These are phyloP conservation scores for Coregonus clupeaformis DNA, from an alignment of 2,113 vertebrate genomes.

Conservation along the genomic window DNA sequence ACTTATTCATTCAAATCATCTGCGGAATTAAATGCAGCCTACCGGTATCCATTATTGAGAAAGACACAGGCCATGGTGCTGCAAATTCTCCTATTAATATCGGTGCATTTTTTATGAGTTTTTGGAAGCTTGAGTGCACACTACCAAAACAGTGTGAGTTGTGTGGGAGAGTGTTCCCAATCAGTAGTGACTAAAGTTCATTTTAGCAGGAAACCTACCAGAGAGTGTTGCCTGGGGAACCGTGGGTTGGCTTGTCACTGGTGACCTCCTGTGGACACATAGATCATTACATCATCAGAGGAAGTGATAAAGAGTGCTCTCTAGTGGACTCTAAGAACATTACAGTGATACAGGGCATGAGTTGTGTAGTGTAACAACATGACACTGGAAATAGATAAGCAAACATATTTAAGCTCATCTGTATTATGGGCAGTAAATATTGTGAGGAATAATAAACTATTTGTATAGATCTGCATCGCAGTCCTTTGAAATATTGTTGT, in stretches of 20 bases:
- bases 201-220: slow-evolving; percentile 77
- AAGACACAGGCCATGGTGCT: neutral
- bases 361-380: neutral
- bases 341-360: neutral
- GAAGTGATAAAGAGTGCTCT: slow-evolving; percentile 38
- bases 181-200: slow-evolving; percentile 40
- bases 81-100: slow-evolving; percentile 6
- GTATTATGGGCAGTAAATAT: slow-evolving; percentile 2
- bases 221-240: slow-evolving; percentile 90
- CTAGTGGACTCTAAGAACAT: slow-evolving; percentile 49
- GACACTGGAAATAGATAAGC: neutral
- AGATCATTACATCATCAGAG: slow-evolving; percentile 55
- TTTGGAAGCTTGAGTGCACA: slow-evolving; percentile 26
- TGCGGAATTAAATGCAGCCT: neutral
- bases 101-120: slow-evolving; percentile 28
- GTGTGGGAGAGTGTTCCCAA: slow-evolving; percentile 32
- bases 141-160: slow-evolving; percentile 24
- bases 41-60: neutral
- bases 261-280: slow-evolving; percentile 85
- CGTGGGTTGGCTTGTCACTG: slow-evolving; percentile 82
- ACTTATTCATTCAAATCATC: neutral
- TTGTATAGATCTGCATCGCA: slow-evolving; percentile 9
- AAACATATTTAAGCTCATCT: neutral
- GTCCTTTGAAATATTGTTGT: slow-evolving; percentile 30
- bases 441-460: neutral